A percentile compares a stretch with the other conserved stretches of the same genome.
Conservation (phyloP, 2,113 vertebrate species). For the Chamaetylas fuelleborni region DNA sequence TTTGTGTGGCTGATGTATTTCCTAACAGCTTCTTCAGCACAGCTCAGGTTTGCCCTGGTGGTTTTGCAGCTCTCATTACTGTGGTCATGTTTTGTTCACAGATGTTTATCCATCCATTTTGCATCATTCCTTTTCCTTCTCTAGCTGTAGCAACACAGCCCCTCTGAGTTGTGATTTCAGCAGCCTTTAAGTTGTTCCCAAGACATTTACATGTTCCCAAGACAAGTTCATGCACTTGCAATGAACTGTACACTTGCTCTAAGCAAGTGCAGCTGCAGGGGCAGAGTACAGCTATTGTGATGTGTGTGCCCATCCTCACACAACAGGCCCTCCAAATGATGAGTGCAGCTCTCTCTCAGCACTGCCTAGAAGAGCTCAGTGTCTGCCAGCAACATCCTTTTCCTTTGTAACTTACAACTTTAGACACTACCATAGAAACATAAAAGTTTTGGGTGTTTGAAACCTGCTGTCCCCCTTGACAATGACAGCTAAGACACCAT, state of each 20-base stretch:
- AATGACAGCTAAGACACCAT: background rate
- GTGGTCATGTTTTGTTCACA: background rate
- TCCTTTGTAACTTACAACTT: background rate
- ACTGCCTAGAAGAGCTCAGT: background rate
- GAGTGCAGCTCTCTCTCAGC: background rate
- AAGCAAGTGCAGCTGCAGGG: background rate
- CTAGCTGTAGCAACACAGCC: background rate
- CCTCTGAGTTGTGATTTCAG: background rate
- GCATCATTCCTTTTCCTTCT: background rate
- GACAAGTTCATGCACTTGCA: background rate
- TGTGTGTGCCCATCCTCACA: background rate
- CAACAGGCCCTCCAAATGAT: background rate
- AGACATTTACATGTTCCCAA: background rate
- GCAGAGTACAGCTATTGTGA: background rate
- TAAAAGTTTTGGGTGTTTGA: background rate
- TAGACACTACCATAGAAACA: background rate
- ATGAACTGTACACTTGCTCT: background rate
- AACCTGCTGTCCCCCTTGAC: background rate
- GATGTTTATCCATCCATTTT: background rate
- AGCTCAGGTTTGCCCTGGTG: background rate
- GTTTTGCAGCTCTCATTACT: background rate
- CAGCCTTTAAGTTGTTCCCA: background rate
- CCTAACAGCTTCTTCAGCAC: background rate
- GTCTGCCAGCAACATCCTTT: background rate
- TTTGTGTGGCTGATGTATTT: background rate